Conservation (phyloP, 1,140 invertebrate species). For the Eurosta solidaginis region DNA sequence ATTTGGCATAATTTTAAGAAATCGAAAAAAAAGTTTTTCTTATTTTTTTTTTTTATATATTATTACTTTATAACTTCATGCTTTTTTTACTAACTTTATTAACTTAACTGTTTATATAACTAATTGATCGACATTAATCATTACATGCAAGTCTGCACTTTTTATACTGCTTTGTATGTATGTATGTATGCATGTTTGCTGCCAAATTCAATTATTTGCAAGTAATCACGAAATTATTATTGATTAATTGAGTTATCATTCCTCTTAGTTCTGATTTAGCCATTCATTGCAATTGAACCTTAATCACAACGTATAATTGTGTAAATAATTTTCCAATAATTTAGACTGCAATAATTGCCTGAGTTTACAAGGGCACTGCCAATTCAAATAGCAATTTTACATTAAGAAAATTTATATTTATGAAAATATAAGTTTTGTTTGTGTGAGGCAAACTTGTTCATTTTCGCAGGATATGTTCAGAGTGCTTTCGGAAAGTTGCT, state of each 20-base stretch:
- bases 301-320: background rate
- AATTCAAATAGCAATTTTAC: no score
- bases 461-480: no score
- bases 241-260: background rate
- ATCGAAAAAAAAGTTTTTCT: no score
- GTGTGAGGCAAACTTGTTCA: no score
- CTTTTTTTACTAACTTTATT: background rate
- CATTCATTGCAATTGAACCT: slow-evolving; percentile 4
- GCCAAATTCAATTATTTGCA: no score
- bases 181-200: no score
- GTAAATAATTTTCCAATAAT: background rate
- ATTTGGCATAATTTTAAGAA: no score
- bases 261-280: background rate
- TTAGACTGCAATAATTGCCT: no score
- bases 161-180: background rate
- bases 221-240: background rate
- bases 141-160: background rate
- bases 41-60: background rate
- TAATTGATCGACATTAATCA: slow-evolving; percentile 20
- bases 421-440: no score
- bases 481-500: no score
- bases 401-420: no score
- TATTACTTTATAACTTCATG: background rate
- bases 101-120: background rate
- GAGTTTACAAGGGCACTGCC: no score